Evolutionary conservation across 2,888 invertebrate species (phyloP).

Genomic region (Eubasilissa splendida): DNA sequence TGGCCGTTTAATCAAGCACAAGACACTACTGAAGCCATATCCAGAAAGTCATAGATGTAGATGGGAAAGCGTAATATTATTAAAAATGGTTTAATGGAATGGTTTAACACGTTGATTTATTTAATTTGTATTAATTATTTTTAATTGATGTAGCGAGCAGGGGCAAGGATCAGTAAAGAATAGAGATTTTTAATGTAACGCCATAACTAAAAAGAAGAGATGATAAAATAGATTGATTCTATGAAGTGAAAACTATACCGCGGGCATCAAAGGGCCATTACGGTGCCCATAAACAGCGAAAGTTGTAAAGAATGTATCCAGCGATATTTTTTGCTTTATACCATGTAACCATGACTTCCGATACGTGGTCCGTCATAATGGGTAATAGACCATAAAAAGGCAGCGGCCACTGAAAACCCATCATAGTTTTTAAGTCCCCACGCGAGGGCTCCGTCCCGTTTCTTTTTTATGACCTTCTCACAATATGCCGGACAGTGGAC

Average conservation of each 20-base stretch:
- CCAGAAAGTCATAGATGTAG: no score
- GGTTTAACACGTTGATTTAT: no score
- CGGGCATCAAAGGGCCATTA: not conserved
- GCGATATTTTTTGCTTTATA: conserved; percentile 34
- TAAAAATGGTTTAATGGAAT: no score
- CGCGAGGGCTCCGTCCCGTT: conserved; percentile 31
- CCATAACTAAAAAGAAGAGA: not conserved
- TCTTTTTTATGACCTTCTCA: conserved; percentile 38
- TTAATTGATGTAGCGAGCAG: no score
- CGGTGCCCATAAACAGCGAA: conserved; percentile 1
- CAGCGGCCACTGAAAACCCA: conserved; percentile 20
- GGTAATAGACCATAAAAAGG: conserved; percentile 44
- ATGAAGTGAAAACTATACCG: not conserved
- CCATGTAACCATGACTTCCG: conserved; percentile 19
- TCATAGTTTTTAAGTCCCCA: conserved; percentile 43
- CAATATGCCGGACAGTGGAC: conserved; percentile 45
- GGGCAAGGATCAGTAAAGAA: no score
- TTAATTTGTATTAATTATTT: no score
- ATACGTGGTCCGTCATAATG: conserved; percentile 41
- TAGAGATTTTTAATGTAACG: no score
- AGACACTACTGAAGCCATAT: no score
- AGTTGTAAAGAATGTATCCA: conserved; percentile 10
- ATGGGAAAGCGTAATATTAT: no score
- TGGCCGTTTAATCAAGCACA: no score
- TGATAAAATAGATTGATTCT: conserved; percentile 21